Conservation (phyloP, 1,140 invertebrate genomes). For the Whitmania pigra region DNA sequence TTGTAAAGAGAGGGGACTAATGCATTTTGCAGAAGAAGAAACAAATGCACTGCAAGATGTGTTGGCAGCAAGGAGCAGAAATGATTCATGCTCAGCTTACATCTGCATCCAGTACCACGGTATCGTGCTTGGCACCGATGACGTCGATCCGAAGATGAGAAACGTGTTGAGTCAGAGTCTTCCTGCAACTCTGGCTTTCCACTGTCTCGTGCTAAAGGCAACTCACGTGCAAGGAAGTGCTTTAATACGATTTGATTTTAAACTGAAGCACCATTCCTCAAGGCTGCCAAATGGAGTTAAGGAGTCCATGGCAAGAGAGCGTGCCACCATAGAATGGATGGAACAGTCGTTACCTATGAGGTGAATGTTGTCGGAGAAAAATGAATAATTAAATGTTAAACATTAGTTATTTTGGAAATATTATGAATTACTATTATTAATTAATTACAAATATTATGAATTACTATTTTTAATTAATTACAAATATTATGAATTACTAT, state of each 20-base stretch:
- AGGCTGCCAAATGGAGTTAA: no score
- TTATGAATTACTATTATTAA: no score
- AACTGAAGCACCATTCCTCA: not conserved
- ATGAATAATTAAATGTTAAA: no score
- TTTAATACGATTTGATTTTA: not conserved
- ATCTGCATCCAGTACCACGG: not conserved
- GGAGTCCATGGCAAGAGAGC: no score
- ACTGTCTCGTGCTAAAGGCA: not conserved
- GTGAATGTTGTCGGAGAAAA: not conserved
- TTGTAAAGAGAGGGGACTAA: not conserved
- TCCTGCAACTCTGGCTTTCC: not conserved
- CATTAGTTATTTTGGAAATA: no score
- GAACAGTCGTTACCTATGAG: not conserved
- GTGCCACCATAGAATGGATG: slow-evolving; percentile 5
- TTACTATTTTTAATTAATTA: no score
- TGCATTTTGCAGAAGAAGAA: not conserved
- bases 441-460: no score
- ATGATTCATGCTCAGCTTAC: not conserved
- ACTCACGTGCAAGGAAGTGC: not conserved
- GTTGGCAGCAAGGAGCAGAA: not conserved
- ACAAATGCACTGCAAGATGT: not conserved
- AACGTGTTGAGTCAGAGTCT: not conserved
- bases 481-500: no score
- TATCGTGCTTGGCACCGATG: not conserved
- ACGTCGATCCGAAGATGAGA: not conserved